Percentiles rank a stretch among this genome's conserved stretches.
These are phyloP conservation scores for Caradrina kadenii DNA, from an alignment of 2,888 invertebrate genomes.

Conservation along the genomic window DNA sequence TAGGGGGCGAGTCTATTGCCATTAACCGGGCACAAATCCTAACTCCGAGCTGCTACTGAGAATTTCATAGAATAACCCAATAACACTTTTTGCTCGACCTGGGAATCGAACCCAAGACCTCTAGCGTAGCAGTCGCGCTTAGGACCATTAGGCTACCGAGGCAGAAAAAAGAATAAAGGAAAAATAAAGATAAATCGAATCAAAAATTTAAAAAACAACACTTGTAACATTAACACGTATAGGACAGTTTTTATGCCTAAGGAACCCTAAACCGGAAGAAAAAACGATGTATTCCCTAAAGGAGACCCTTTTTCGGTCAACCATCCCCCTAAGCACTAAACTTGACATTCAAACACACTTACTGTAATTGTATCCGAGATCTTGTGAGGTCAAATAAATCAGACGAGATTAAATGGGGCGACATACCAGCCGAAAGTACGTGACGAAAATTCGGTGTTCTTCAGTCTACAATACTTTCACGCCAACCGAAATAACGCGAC, in stretches of 20 bases:
- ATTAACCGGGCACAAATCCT: too few relatives aligned
- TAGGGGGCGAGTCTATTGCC: too few relatives aligned
- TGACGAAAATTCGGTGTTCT: neutral
- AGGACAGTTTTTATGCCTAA: neutral
- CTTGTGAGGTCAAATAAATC: conserved; percentile 26
- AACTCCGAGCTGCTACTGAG: too few relatives aligned
- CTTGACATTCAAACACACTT: conserved; percentile 47
- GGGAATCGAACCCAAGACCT: too few relatives aligned
- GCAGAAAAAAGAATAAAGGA: too few relatives aligned
- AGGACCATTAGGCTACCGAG: too few relatives aligned
- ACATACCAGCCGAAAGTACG: neutral
- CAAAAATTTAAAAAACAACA: too few relatives aligned
- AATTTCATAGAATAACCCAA: too few relatives aligned
- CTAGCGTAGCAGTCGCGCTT: too few relatives aligned
- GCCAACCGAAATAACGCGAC: neutral
- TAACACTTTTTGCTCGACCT: too few relatives aligned
- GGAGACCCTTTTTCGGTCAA: conserved; percentile 48
- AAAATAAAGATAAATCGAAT: too few relatives aligned
- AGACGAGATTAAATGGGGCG: neutral
- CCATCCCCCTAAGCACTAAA: conserved; percentile 30
- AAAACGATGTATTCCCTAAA: conserved; percentile 42
- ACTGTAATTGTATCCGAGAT: conserved; percentile 44
- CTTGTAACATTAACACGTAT: too few relatives aligned
- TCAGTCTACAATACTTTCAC: neutral
- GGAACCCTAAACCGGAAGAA: conserved; percentile 27